These are phyloP conservation scores for Styela clava DNA, from an alignment of 23 tunicate genomes.

Conservation along the genomic window DNA sequence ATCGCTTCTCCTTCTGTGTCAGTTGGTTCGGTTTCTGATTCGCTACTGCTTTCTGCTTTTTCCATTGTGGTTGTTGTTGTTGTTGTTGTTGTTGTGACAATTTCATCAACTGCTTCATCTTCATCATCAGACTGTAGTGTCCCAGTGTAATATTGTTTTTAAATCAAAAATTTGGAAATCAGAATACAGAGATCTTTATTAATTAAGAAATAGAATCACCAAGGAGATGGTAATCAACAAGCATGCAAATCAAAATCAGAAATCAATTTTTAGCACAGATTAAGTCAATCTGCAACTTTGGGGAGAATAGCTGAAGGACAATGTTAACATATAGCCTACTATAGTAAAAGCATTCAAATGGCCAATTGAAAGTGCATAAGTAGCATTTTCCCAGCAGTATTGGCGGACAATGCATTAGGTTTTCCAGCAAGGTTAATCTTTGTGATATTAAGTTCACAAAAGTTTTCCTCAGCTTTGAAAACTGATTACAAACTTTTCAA, in stretches of 20 bases:
- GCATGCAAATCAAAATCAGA: neutral
- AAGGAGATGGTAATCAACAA: neutral
- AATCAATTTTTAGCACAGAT: no score
- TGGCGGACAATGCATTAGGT: no score
- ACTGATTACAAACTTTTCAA: no score
- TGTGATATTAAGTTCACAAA: no score
- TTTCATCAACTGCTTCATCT: neutral
- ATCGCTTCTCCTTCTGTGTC: slow-evolving; percentile 10
- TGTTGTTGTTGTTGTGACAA: neutral
- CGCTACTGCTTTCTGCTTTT: neutral
- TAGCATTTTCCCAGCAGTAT: no score
- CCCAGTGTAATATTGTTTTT: neutral
- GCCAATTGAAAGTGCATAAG: no score
- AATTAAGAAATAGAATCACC: neutral
- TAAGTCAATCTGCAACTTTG: no score
- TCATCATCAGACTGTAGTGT: neutral
- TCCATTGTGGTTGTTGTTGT: neutral
- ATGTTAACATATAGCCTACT: no score
- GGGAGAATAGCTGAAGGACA: no score
- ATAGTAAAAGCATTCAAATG: no score
- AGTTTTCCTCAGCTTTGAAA: no score
- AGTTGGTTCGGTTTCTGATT: slow-evolving; percentile 1
- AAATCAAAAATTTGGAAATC: neutral
- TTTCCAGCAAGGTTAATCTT: no score
- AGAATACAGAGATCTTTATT: neutral